A percentile compares a stretch with the other conserved stretches of the same genome.
These are phyloP conservation scores for Girardia tigrina DNA, from an alignment of 2,888 invertebrate species.

Conservation along the genomic window DNA sequence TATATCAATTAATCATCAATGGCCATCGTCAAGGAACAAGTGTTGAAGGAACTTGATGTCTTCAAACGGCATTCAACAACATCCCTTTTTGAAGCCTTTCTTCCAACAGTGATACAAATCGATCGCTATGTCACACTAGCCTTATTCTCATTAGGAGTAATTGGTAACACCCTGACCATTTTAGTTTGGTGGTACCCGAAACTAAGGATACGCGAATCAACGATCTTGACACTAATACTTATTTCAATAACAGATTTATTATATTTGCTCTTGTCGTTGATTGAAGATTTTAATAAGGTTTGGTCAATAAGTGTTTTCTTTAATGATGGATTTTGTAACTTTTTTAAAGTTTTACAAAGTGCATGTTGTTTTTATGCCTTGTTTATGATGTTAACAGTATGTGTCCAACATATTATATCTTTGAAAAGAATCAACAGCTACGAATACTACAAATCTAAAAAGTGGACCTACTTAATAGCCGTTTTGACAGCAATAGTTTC, in stretches of 20 bases:
- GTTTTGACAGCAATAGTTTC: neutral
- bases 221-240: neutral
- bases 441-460: slow-evolving; percentile 12
- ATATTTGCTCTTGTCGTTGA: neutral
- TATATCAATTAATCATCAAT: neutral
- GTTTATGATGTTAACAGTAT: neutral
- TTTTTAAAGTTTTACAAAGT: neutral
- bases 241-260: neutral
- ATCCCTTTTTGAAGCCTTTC: neutral
- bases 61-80: slow-evolving; percentile 15
- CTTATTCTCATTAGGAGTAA: neutral
- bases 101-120: neutral
- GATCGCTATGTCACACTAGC: neutral
- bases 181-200: neutral
- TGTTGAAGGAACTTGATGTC: neutral
- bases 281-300: neutral
- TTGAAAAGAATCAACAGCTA: neutral
- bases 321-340: neutral
- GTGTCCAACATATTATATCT: neutral
- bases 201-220: neutral
- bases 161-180: neutral
- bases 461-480: neutral
- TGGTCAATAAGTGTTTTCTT: neutral
- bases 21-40: neutral
- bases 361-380: neutral